Evolutionary conservation across 2,113 vertebrate species (phyloP), one percentile per base, ranked within the genome.

Genomic region (Nibea coibor): DNA sequence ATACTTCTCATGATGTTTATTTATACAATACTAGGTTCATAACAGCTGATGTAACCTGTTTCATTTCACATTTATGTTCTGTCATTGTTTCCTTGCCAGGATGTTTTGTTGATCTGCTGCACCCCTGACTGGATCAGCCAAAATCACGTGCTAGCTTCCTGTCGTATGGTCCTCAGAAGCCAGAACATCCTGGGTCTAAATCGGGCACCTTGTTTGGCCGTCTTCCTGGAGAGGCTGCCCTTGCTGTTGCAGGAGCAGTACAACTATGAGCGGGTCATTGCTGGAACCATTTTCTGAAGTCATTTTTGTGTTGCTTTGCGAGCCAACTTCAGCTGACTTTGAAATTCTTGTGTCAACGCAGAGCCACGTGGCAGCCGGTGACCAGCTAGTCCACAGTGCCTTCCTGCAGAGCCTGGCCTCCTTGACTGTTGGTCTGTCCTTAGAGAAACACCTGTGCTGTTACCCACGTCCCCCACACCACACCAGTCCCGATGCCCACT

Each of bases 391-490:
- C 71, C 95, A 96, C 92, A 96, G 95, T 82, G 85, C 89, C 89
- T 96, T 96, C 89, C 90, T 96, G 72, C 95, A 96, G 91, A 95
- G 94, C 64, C 83, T 96, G 82, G 87, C 94, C 77, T 93, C 95
- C 4, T 73, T 96, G 62, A 82, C 95, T 2, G 90, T 96, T 2
- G 95, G 95, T 4, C 77, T 96, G 83, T 92, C 90, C 56, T 76
- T 96, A 67, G 95, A 96, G 61, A 94, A 93, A 72, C 91, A 95
- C 61, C 88, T 96, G 66, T 93, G 95, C 82, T 82, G 75, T 3
- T 87, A 81, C 58, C 91, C 93, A 0, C 78, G 75, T 3, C 93
- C 95, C 2, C 95, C 94, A 2, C 95, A 96, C 78, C 95, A 95
- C 82, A 68, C 50, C 42, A 67, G 58, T 47, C 57, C 86, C 0